Base-by-base conservation (phyloP, 2,113 vertebrate species). In the Corythaixoides concolor region DNA sequence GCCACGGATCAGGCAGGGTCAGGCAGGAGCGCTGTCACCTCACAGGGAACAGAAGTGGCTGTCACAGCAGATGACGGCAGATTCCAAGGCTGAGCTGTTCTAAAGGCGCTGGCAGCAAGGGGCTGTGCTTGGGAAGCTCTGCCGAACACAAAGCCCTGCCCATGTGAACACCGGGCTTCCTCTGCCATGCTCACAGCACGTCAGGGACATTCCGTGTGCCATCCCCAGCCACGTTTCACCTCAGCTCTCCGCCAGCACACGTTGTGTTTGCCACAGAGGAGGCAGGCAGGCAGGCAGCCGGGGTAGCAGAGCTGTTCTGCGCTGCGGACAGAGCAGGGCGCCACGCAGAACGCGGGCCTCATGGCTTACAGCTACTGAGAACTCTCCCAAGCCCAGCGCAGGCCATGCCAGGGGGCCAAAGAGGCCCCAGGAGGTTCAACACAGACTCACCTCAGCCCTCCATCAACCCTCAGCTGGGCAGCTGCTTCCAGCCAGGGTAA, bases 231-330 rank as follows among this genome's bases (percentile, higher is more conserved):
- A n/a, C 37, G 1, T 7, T 58, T 33, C 68, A 64, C 62, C 69
- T 39, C 13, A 7, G 14, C 37, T 70, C 69, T 35, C 43, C 1
- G 3, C n/a, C 18, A 21, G 30, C 2, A 0, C 2, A 0, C 0
- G 2, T 2, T 33, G 23, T 4, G 8, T 24, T 16, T 23, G 55
- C 33, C 35, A 15, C 12, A 24, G 35, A 55, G 49, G 12, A 83
- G 58, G 58, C 59, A 69, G 49, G 41, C 59, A 69, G 49, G 41
- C 35, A 39, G 55, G 12, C 19, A 10, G 33, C 49, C 28, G 59
- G 30, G 39, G 12, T 15, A 17, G 39, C 64, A 60, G 47, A 77
- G 72, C 39, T 10, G 20, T n/a, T 37, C 53, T 14, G 27, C 35
- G 2, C 18, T 4, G 24, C 81, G 23, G 73, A 14, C 19, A 4